phyloP scores from a whole-genome alignment of 2,113 vertebrate genomes.

The Chaenogobius annularis region DNA sequence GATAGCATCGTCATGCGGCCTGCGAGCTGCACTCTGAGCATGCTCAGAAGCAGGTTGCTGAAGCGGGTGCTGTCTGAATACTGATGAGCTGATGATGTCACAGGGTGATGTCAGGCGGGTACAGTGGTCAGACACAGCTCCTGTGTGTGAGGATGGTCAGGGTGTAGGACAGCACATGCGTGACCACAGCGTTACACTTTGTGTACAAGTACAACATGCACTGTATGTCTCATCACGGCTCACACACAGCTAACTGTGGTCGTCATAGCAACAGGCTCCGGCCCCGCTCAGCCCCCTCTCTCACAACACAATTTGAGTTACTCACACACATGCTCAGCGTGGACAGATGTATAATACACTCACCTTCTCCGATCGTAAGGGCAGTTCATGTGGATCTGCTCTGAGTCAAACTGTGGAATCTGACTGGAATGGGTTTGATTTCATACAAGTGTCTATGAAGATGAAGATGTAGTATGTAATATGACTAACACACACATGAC shows the following conservation, averaged over 20 bases:
- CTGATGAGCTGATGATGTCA: slow-evolving; percentile 75
- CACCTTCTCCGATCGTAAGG: neutral
- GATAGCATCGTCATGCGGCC: slow-evolving; percentile 58
- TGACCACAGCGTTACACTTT: slow-evolving; percentile 8
- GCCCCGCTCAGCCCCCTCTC: slow-evolving; percentile 49
- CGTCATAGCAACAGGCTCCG: slow-evolving; percentile 75
- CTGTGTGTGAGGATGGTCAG: neutral
- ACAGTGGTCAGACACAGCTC: slow-evolving; percentile 54
- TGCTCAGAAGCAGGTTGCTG: slow-evolving; percentile 54
- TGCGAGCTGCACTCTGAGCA: slow-evolving; percentile 57
- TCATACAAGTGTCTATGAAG: neutral
- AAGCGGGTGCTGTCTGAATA: slow-evolving; percentile 65
- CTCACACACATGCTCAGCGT: slow-evolving; percentile 20
- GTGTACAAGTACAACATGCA: slow-evolving; percentile 11
- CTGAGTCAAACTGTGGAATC: neutral
- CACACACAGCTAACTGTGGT: slow-evolving; percentile 63
- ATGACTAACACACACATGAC: neutral
- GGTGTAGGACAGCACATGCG: neutral
- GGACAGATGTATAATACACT: slow-evolving; percentile 1
- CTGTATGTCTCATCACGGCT: slow-evolving; percentile 38
- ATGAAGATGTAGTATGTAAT: neutral
- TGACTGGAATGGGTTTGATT: too few species aligned
- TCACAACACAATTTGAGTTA: slow-evolving; percentile 49
- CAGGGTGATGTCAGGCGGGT: slow-evolving; percentile 68
- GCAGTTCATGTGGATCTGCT: neutral